Evolutionary conservation across 1,140 invertebrate genomes (phyloP).

Genomic region (Trachymyrmex septentrionalis): DNA sequence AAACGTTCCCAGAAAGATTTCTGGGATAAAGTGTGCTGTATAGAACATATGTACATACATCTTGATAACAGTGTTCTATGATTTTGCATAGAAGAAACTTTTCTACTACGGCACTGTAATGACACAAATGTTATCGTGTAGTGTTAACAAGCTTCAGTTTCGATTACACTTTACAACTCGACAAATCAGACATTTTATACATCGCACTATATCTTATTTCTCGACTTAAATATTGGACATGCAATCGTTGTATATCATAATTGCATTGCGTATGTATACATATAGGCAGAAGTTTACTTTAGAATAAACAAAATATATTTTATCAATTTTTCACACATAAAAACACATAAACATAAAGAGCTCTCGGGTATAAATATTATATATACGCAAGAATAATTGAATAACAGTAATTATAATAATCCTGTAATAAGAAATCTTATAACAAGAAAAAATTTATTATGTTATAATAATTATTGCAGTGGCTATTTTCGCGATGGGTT

Average conservation of each 20-base stretch:
- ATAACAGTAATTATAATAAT: neutral
- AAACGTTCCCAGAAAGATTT: too few species aligned
- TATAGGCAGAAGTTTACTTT: neutral
- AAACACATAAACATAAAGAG: constrained; percentile 4
- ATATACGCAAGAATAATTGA: constrained; percentile 22
- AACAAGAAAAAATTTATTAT: neutral
- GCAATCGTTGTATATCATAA: constrained; percentile 16
- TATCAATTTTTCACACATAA: neutral
- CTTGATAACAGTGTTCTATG: neutral
- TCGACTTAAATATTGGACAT: constrained; percentile 41
- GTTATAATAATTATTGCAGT: constrained; percentile 35
- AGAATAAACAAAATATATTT: neutral
- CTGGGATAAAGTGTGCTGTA: too few species aligned
- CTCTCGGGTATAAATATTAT: neutral
- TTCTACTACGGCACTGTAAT: constrained; percentile 59
- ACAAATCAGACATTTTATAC: constrained; percentile 28
- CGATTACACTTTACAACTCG: constrained; percentile 37
- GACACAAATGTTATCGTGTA: neutral
- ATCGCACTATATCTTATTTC: constrained; percentile 28
- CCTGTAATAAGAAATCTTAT: neutral
- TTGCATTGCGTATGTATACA: constrained; percentile 61
- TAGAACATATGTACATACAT: neutral
- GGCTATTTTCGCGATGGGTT: neutral
- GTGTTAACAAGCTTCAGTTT: constrained; percentile 61
- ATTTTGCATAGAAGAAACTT: neutral